A percentile compares a stretch with the other conserved stretches of the same genome.
Conservation (phyloP, 2,113 vertebrate species). For the Poeciliopsis turrubarensis region DNA sequence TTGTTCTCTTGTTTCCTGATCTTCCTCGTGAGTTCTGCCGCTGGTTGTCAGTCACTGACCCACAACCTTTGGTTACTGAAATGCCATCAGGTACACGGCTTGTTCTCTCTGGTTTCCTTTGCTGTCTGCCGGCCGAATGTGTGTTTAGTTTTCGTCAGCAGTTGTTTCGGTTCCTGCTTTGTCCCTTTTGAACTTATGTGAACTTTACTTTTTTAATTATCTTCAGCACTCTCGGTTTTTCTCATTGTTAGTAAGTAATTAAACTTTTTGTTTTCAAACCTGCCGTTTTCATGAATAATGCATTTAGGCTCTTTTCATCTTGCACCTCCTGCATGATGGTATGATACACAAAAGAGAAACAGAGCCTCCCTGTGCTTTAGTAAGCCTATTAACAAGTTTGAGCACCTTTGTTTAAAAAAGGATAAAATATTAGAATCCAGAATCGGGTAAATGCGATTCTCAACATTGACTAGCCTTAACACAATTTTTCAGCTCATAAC, state of each 20-base stretch:
- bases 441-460: no score
- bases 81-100: background rate
- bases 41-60: background rate
- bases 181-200: background rate
- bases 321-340: background rate
- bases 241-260: background rate
- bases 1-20: no score
- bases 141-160: background rate
- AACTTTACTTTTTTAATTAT: no score
- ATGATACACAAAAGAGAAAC: constrained; percentile 5
- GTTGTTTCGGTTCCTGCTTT: background rate
- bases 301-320: background rate
- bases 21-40: no score
- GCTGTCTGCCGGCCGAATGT: background rate
- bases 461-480: no score
- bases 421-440: no score
- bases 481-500: no score
- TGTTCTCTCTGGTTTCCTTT: background rate
- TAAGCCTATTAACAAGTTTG: background rate
- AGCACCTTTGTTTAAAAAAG: background rate
- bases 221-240: background rate
- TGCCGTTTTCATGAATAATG: background rate
- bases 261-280: background rate
- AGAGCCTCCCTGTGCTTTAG: background rate
- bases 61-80: background rate